These are phyloP conservation scores for Dendrocopos noguchii DNA, from an alignment of 2,113 vertebrate genomes.

Conservation along the genomic window DNA sequence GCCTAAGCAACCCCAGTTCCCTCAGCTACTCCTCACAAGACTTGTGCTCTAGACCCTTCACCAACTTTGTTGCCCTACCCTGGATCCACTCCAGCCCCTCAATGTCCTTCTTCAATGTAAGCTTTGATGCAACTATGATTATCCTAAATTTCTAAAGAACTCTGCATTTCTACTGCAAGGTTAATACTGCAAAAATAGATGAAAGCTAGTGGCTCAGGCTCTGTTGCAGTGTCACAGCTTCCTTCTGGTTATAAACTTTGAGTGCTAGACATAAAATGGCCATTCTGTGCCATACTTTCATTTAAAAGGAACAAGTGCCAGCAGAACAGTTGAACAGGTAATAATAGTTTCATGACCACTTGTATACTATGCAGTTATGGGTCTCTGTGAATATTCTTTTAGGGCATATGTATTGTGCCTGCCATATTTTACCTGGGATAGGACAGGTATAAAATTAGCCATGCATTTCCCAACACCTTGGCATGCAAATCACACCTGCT, in stretches of 20 bases:
- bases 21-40: too few species aligned
- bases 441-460: neutral
- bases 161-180: neutral
- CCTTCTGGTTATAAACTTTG: neutral
- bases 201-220: neutral
- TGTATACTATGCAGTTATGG: neutral
- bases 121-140: neutral
- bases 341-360: neutral
- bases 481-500: neutral
- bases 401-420: neutral
- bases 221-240: neutral
- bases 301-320: neutral
- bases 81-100: too few species aligned
- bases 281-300: neutral
- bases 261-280: neutral
- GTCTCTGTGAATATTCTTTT: neutral
- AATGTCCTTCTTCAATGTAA: neutral
- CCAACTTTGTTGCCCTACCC: too few species aligned
- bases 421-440: neutral
- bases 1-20: too few species aligned
- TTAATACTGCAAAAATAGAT: neutral
- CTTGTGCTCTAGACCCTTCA: too few species aligned
- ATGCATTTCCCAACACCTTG: neutral
- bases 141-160: neutral
- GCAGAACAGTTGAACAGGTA: neutral